A percentile compares a stretch with the other conserved stretches of the same genome.
Evolutionary conservation across 2,797 vertebrate species (phyloP).

Genomic region (Bufotes viridis): DNA sequence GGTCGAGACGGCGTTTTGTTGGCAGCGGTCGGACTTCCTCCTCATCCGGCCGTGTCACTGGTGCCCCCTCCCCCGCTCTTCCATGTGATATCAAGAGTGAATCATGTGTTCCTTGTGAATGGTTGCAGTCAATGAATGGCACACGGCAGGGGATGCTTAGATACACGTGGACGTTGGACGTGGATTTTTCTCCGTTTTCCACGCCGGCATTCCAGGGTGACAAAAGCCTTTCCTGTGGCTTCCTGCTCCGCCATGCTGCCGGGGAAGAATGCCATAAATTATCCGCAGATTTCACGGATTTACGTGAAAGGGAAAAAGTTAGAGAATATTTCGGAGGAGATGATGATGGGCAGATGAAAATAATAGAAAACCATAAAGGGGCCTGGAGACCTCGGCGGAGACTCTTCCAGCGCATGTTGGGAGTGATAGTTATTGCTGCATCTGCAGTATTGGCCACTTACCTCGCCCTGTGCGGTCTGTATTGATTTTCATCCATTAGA

Average conservation of each 20-base stretch:
- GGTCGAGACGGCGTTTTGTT: background rate
- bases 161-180: background rate
- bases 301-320: background rate
- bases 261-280: slow-evolving; percentile 13
- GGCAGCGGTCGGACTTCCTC: slow-evolving; percentile 11
- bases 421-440: no score
- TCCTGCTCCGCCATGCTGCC: slow-evolving; percentile 18
- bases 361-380: no score
- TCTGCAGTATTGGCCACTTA: no score
- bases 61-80: background rate
- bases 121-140: background rate
- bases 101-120: background rate
- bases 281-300: background rate
- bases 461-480: no score
- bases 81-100: background rate
- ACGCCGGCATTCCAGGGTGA: background rate
- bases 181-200: no score
- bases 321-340: background rate
- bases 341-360: background rate
- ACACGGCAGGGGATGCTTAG: no score
- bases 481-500: no score
- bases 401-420: no score
- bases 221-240: background rate
- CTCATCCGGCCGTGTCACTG: background rate
- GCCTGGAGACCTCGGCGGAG: background rate